Evolutionary conservation across 2,113 vertebrate genomes (phyloP).

Genomic region (Nesospiza acunhae): DNA sequence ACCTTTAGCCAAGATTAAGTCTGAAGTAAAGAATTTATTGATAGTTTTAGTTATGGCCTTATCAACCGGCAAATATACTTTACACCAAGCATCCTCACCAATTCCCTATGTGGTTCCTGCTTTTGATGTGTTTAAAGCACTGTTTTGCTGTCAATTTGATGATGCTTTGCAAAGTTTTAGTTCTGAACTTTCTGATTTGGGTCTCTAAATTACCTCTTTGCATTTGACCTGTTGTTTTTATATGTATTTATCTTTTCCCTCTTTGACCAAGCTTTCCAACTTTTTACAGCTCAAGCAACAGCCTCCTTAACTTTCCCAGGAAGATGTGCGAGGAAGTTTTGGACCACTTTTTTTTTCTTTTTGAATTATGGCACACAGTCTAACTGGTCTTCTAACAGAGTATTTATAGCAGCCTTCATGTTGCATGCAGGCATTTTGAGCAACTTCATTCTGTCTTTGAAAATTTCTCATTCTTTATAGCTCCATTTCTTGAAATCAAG

Average conservation of each 20-base stretch:
- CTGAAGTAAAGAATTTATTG: neutral
- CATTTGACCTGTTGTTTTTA: neutral
- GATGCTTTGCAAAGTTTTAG: neutral
- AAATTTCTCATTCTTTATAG: neutral
- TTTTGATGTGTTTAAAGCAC: neutral
- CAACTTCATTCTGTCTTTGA: neutral
- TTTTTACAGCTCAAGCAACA: neutral
- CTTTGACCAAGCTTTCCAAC: neutral
- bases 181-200: neutral
- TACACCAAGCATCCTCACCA: neutral
- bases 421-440: neutral
- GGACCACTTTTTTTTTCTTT: neutral
- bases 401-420: neutral
- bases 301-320: neutral
- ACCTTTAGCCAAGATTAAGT: neutral
- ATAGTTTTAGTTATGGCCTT: neutral
- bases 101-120: neutral
- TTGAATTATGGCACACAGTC: neutral
- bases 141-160: neutral
- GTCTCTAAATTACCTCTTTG: neutral
- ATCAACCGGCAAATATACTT: neutral
- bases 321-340: neutral
- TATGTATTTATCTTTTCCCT: neutral
- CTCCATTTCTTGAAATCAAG: neutral
- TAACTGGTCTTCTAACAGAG: neutral